Base-by-base conservation (phyloP, 2,888 invertebrate species). In the Loripinus fragilis region DNA sequence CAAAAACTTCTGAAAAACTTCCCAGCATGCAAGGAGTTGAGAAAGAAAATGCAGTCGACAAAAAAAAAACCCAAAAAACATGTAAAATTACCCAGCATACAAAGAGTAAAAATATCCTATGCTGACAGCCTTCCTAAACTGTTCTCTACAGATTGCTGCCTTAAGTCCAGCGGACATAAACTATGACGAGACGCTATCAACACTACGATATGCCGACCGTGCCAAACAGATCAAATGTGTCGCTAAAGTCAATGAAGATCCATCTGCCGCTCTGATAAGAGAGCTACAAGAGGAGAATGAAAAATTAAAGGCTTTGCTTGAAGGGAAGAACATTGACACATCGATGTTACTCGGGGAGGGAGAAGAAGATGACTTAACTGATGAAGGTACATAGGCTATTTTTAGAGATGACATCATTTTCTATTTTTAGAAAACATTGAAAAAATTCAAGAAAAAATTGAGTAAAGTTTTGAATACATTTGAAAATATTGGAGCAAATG, bases 261-360 rank as follows among this genome's bases (percentile, higher is more conserved):
- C 95, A 1, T 95, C 95, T 0, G 95, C 94, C 68, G 93, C 94
- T 75, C 89, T 95, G 78, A 94, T 95, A 76, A 88, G 95, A 45
- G 95, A 95, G 78, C 92, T 95, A 60, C 94, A 94, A 85, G 95
- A 94, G 78, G 95, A 95, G 88, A 95, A 95, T 87, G 94, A 94
- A 28, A 91, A 91, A 65, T 91, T 95, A 66, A 94, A 94, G 88
- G 89, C 91, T 71, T 88, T 93, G 90, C 83, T 95, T 65, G 88
- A 90, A 25, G 94, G 94, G 8, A 94, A 94, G 10, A 85, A 88
- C 33, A 74, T 89, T 8, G 85, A 87, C 60, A 86, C 91, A 74
- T 83, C 83, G 1, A 78, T 86, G 42, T 80, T 91, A 52, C 48
- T 74, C 38, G 68, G 68, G 35, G 82, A 81, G 20, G 85, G 81